Base-by-base conservation (phyloP, 2,888 invertebrate genomes). In the Dinocampus coccinellae region DNA sequence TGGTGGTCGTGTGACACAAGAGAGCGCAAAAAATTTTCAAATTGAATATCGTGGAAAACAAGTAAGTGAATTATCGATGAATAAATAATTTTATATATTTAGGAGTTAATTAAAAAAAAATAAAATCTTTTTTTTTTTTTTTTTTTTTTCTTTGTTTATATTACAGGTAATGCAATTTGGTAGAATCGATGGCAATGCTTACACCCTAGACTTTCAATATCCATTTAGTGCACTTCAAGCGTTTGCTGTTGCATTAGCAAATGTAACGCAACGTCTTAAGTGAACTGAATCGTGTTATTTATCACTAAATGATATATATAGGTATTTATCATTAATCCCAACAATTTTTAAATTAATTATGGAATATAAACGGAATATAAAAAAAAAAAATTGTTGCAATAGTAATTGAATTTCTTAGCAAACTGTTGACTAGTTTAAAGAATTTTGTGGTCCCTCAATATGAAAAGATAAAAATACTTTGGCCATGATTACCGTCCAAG, bases 1-100 rank as follows among this genome's bases (percentile, higher is more conserved):
- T 89, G 99, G 99, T 3, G 99, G 99, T 11, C 91, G 99, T 77
- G 99, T 99, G 73, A 99, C 99, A 3, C 99, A 99, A 88, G 99
- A 99, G 88, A 98, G 98, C 55, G 99, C 99, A 16, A 99, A 99
- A 89, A 99, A 99, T 89, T 99, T 99, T 88, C 99, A 99, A 90
- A 98, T 99, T 71, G 98, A 98, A 88, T 97, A 96, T 87, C 92
- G 95, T 79, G 97, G 96, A 76, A 97, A 97, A 89, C 98, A 98
- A 93, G 98, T 97, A 81, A 82, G 47, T 57, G 62, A 29, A 29
- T 13, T 6, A 16, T 13, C 16, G 7, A 34, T 13, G 4, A 69
- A 6, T 34, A 11, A 16, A 26, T 67, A 16, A 52, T 52, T 62
- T 29, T 16, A 11, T 26, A 10, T 55, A 3, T 3, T 20, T 16